A percentile compares a stretch with the other conserved stretches of the same genome.
phyloP scores from a whole-genome alignment of 2,888 invertebrate species.

The Nomada flava region DNA sequence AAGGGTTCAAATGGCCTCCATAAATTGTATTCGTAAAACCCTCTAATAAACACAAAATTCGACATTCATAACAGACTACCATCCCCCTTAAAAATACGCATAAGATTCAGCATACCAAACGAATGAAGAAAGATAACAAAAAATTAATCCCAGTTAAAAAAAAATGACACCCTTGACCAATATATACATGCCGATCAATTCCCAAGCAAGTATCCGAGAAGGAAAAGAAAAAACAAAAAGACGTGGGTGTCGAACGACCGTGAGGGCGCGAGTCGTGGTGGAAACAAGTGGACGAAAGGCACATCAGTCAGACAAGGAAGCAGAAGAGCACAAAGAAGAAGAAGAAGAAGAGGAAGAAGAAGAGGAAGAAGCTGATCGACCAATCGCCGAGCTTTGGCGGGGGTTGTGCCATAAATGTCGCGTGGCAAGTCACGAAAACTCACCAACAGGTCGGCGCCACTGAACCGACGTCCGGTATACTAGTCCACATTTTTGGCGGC shows the following conservation, averaged over 20 bases:
- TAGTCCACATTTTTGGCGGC: slow-evolving; percentile 82
- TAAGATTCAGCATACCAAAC: too few species aligned
- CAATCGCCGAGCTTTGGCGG: slow-evolving; percentile 74
- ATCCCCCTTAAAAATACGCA: too few species aligned
- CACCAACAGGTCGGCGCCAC: slow-evolving; percentile 79
- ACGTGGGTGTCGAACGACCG: slow-evolving; percentile 35
- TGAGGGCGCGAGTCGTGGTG: slow-evolving; percentile 36
- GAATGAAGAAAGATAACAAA: too few species aligned
- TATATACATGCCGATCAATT: too few species aligned
- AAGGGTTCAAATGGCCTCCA: too few species aligned
- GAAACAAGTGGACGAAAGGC: slow-evolving; percentile 35
- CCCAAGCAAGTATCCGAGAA: too few species aligned
- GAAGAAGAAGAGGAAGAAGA: slow-evolving; percentile 14
- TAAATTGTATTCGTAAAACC: not conserved
- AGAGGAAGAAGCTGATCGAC: slow-evolving; percentile 47
- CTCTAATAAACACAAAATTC: not conserved
- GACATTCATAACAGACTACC: not conserved
- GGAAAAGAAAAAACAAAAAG: not conserved
- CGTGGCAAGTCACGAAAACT: slow-evolving; percentile 60
- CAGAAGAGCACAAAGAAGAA: slow-evolving; percentile 28
- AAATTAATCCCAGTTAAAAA: not conserved
- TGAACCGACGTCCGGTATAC: slow-evolving; percentile 79
- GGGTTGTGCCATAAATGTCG: slow-evolving; percentile 84
- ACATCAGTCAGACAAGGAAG: slow-evolving; percentile 18
- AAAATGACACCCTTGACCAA: not conserved